A percentile compares a stretch with the other conserved stretches of the same genome.
phyloP scores from a whole-genome alignment of 2,113 vertebrate genomes.

The Ictalurus furcatus region DNA sequence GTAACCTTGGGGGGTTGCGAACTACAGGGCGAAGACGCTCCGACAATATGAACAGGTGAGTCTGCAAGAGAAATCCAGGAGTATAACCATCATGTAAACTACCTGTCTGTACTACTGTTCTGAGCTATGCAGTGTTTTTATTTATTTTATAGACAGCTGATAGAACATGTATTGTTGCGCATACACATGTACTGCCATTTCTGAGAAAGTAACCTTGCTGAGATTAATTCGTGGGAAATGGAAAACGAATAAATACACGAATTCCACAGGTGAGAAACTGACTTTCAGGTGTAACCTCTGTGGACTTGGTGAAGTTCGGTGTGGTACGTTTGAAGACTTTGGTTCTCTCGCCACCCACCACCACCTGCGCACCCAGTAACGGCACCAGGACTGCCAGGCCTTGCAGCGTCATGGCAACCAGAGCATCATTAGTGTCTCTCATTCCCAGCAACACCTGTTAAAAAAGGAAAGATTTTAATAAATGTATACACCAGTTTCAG shows the following conservation, averaged over 20 bases:
- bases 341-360: slow-evolving; percentile 90
- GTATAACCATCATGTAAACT: neutral
- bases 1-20: slow-evolving; percentile 67
- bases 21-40: slow-evolving; percentile 67
- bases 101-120: neutral
- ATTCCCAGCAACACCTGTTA: slow-evolving; percentile 90
- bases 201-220: neutral
- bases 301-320: slow-evolving; percentile 88
- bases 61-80: slow-evolving; percentile 58
- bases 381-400: slow-evolving; percentile 91
- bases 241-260: neutral
- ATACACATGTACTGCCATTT: neutral
- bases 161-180: no score
- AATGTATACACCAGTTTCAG: neutral
- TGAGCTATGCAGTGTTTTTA: neutral
- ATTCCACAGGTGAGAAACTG: slow-evolving; percentile 48
- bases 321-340: slow-evolving; percentile 95
- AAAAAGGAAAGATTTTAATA: neutral
- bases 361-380: slow-evolving; percentile 90
- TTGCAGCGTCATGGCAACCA: slow-evolving; percentile 90
- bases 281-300: slow-evolving; percentile 89
- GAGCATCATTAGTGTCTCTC: slow-evolving; percentile 85
- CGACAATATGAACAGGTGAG: slow-evolving; percentile 74
- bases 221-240: neutral
- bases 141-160: neutral